These are phyloP conservation scores for Sylvietta virens DNA, from an alignment of 2,113 vertebrate species.

Conservation along the genomic window DNA sequence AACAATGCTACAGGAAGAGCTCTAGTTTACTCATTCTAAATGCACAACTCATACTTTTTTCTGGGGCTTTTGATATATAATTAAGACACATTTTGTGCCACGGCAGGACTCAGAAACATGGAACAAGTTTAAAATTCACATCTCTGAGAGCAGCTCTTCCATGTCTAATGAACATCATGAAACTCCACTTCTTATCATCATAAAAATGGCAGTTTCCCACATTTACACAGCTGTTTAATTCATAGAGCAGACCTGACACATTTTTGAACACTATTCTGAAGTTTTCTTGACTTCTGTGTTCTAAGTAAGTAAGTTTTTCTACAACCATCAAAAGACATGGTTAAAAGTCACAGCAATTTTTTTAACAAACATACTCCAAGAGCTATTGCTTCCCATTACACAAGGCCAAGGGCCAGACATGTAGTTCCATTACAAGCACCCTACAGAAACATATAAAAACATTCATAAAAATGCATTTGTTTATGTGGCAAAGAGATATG, in stretches of 20 bases:
- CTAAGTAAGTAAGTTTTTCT: slow-evolving; percentile 20
- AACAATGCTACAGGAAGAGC: not conserved
- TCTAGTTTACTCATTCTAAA: not conserved
- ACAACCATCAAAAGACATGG: not conserved
- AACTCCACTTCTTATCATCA: not conserved
- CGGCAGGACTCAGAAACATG: not conserved
- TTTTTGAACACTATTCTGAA: not conserved
- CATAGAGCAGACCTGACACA: not conserved
- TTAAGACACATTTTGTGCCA: not conserved
- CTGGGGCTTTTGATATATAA: not conserved
- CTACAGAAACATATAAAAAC: slow-evolving; percentile 38
- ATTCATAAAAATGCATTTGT: slow-evolving; percentile 50
- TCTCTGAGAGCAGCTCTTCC: not conserved
- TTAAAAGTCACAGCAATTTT: slow-evolving; percentile 36
- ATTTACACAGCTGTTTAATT: slow-evolving; percentile 31
- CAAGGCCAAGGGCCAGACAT: not conserved
- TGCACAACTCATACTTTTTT: not conserved
- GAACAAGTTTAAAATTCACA: not conserved
- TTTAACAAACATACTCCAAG: slow-evolving; percentile 11
- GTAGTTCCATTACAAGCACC: slow-evolving; percentile 40
- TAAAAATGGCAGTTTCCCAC: not conserved
- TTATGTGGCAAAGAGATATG: slow-evolving; percentile 46
- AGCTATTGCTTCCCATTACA: slow-evolving; percentile 53
- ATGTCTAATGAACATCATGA: not conserved
- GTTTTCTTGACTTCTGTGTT: not conserved